Evolutionary conservation across 1,140 invertebrate species (phyloP), one percentile per base, ranked within the genome.

Genomic region (Chironomus tepperi): DNA sequence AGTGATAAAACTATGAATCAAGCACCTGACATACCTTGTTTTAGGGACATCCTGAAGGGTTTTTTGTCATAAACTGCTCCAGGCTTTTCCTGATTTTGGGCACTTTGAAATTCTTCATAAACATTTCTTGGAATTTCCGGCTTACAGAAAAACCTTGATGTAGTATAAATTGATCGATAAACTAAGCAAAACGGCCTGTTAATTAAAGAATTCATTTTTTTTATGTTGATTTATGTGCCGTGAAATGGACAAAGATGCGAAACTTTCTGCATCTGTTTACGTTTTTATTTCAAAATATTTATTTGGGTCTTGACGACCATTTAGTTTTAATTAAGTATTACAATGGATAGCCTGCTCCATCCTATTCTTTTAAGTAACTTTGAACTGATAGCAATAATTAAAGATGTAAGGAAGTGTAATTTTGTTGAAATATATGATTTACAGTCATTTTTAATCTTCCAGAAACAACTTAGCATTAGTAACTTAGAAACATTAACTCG

Each of bases 41-140:
- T 85, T 57, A 95, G 85, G 7, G 78, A 82, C 24, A 95, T 83
- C 83, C 90, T 94, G 76, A 96, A 96, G 1, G 97, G 96, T 79
- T 93, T 94, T 79, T 91, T 94, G 78, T 97, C 95, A 80, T 94
- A 95, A 43, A 93, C 85, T 12, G 84, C 80, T 9, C 94, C 94
- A 81, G 89, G 90, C 15, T 84, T 85, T 42, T 79, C 75, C 83
- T 94, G 93, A 7, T 80, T 15, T 76, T 81, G 80, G 0, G 89
- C 87, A 0, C 86, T 85, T 79, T 87, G 88, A 16, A 85, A 77
- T n/a, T 86, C 80, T 78, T 85, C 83, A 18, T 91, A 77, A n/a
- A 80, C 77, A 81, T 92, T 92, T 77, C 81, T 85, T 0, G 91
- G 90, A 75, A 91, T 86, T 74, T 86, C 84, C 8, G 84, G 47